These are phyloP conservation scores for Parambassis ranga DNA, from an alignment of 2,797 vertebrate genomes.

Conservation along the genomic window DNA sequence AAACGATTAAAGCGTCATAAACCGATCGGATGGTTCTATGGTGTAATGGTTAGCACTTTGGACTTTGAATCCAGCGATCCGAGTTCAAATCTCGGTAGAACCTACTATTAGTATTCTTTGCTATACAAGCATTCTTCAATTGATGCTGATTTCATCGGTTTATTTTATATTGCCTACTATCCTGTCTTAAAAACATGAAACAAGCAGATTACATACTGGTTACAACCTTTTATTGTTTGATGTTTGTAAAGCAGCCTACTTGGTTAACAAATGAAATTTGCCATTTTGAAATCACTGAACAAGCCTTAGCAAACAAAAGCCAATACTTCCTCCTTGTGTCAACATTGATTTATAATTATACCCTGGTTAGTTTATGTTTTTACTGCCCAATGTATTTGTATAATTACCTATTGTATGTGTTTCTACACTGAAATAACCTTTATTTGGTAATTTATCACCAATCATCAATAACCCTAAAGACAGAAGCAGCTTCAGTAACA, in stretches of 20 bases:
- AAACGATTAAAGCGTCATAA: no score
- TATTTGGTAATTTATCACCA: background rate
- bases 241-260: no score
- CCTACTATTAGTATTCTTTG: no score
- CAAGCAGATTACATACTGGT: no score
- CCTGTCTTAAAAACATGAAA: no score
- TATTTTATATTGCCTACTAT: no score
- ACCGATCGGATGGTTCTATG: no score
- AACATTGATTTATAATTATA: background rate
- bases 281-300: background rate
- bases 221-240: no score
- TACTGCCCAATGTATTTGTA: background rate
- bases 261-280: no score
- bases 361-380: background rate
- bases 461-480: background rate
- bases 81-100: slow-evolving; percentile 88
- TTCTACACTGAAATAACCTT: background rate
- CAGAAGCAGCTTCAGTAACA: no score
- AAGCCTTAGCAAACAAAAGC: background rate
- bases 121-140: no score
- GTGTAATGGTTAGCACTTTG: slow-evolving; percentile 88
- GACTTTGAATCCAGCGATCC: slow-evolving; percentile 87
- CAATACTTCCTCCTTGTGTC: background rate
- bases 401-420: background rate
- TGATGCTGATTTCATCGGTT: no score